Evolutionary conservation across 1,140 invertebrate genomes (phyloP).

Genomic region (Zaprionus ghesquierei): DNA sequence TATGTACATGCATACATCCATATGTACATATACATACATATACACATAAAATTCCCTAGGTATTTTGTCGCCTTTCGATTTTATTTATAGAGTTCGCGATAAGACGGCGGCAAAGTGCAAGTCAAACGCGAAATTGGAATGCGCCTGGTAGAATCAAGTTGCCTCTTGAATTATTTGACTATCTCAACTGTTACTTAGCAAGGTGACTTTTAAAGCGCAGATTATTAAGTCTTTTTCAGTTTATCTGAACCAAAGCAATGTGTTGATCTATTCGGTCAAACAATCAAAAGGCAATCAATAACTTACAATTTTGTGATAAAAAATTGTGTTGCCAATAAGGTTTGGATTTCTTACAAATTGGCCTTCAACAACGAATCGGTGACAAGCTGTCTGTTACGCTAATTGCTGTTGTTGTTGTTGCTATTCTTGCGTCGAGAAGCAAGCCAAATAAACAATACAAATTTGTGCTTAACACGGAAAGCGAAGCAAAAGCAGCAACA

Average conservation of each 20-base stretch:
- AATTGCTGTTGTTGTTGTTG: conserved; percentile 25
- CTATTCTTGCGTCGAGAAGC: not conserved
- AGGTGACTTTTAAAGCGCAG: not conserved
- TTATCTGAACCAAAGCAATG: conserved; percentile 2
- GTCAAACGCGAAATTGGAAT: not conserved
- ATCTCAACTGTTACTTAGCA: conserved; percentile 43
- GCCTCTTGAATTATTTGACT: conserved; percentile 4
- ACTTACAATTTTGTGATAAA: conserved; percentile 25
- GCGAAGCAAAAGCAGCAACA: no score
- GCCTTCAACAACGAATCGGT: conserved; percentile 6
- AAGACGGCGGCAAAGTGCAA: conserved; percentile 12
- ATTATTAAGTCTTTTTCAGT: not conserved
- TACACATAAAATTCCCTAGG: conserved; percentile 8
- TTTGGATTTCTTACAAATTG: conserved; percentile 49
- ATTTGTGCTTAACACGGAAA: conserved; percentile 44
- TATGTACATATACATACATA: not conserved
- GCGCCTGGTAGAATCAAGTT: conserved; percentile 10
- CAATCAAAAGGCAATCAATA: conserved; percentile 23
- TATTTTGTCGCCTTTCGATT: conserved; percentile 33
- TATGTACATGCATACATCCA: not conserved
- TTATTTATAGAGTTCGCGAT: conserved; percentile 48
- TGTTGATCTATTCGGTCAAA: not conserved
- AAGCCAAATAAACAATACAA: conserved; percentile 49
- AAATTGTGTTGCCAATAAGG: not conserved
- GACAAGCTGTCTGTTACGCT: conserved; percentile 57